Percentiles rank a stretch among this genome's conserved stretches.
Conservation (phyloP, 2,888 invertebrate genomes). For the Papilio elwesi region DNA sequence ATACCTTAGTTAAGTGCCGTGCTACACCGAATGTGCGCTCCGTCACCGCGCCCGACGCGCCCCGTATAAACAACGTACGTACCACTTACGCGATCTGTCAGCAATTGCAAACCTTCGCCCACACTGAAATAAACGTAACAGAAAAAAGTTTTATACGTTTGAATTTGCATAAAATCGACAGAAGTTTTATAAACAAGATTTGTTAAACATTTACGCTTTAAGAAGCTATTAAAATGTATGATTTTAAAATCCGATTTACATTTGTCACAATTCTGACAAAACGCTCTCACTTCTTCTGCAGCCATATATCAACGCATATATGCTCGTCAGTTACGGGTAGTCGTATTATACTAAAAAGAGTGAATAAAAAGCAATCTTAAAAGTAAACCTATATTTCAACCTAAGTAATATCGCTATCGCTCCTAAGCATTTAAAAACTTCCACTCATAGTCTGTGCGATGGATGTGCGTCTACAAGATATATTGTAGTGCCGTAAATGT, state of each 20-base stretch:
- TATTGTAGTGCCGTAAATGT: conserved; percentile 10
- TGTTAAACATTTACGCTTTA: background rate
- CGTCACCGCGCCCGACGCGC: conserved; percentile 24
- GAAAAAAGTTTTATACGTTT: background rate
- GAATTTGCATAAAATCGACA: background rate
- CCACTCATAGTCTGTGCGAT: conserved; percentile 2
- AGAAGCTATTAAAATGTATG: too few relatives aligned
- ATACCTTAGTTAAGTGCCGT: conserved; percentile 56
- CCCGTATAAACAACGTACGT: conserved; percentile 37
- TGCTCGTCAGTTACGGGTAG: too few relatives aligned
- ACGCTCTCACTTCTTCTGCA: too few relatives aligned
- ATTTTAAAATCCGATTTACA: too few relatives aligned
- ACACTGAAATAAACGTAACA: conserved; percentile 31
- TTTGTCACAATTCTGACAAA: too few relatives aligned
- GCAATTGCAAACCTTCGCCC: conserved; percentile 31
- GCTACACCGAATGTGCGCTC: conserved; percentile 38
- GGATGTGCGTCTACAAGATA: background rate
- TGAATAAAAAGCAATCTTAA: background rate
- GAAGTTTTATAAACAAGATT: background rate
- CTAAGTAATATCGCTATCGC: background rate
- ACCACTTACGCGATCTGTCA: conserved; percentile 33
- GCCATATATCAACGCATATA: too few relatives aligned
- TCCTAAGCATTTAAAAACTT: conserved; percentile 15
- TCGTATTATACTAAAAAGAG: background rate
- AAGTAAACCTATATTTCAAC: background rate